phyloP scores from a whole-genome alignment of 2,113 vertebrate genomes.

The Gobiocypris rarus region DNA sequence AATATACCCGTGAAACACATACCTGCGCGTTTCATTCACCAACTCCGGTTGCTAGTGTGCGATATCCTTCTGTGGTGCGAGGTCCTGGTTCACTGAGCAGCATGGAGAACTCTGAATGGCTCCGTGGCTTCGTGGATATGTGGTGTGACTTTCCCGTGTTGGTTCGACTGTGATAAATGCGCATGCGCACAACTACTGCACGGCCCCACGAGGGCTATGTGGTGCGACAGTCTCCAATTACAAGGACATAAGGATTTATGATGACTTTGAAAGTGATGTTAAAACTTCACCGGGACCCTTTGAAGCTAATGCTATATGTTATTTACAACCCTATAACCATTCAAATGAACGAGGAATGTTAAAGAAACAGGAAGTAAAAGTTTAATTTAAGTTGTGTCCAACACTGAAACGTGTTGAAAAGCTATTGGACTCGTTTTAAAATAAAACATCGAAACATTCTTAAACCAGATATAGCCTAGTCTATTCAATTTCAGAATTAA shows the following conservation, averaged over 20 bases:
- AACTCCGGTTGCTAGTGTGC: not conserved
- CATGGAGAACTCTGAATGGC: conserved; percentile 9
- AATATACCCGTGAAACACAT: not conserved
- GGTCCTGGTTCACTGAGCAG: not conserved
- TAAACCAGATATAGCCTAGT: not conserved
- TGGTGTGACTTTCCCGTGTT: not conserved
- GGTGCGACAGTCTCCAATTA: conserved; percentile 10
- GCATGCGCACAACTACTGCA: conserved; percentile 10
- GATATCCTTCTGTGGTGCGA: not conserved
- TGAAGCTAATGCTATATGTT: not conserved
- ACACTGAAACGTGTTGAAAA: not conserved
- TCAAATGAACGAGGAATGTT: not conserved
- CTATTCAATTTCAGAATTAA: too few species aligned
- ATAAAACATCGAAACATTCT: not conserved
- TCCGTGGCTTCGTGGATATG: not conserved
- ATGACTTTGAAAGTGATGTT: conserved; percentile 5
- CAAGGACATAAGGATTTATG: not conserved
- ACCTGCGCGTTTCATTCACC: conserved; percentile 27
- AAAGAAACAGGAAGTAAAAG: not conserved
- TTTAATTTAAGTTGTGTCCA: not conserved
- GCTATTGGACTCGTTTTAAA: not conserved
- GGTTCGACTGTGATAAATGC: not conserved
- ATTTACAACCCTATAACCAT: not conserved
- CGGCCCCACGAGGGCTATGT: not conserved
- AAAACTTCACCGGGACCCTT: not conserved